phyloP scores from a whole-genome alignment of 2,113 vertebrate genomes.

The Coracopsis vasa region DNA sequence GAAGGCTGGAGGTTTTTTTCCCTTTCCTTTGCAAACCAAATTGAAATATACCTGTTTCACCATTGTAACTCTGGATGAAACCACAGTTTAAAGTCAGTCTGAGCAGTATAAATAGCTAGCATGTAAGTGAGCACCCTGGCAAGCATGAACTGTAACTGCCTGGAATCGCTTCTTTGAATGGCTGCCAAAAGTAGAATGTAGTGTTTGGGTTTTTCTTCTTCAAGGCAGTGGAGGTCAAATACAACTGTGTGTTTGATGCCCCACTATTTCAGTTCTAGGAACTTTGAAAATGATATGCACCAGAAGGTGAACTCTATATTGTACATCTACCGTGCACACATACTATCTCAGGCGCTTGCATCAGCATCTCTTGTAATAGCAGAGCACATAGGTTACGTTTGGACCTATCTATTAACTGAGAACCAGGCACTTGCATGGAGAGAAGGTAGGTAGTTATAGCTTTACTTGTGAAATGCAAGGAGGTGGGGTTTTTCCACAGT shows the following conservation, averaged over 20 bases:
- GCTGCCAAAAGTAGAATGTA: not conserved
- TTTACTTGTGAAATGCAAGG: not conserved
- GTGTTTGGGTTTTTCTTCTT: not conserved
- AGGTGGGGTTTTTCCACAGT: not conserved
- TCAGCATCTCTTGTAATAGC: not conserved
- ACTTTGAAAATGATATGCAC: fast-evolving
- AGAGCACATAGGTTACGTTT: not conserved
- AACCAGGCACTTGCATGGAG: not conserved
- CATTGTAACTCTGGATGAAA: not conserved
- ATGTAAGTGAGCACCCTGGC: not conserved
- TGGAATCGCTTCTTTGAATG: fast-evolving
- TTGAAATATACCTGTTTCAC: not conserved
- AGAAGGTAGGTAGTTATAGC: not conserved
- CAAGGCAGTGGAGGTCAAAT: not conserved
- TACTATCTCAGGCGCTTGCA: not conserved
- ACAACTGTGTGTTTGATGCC: not conserved
- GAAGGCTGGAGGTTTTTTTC: not conserved
- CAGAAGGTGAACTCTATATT: not conserved
- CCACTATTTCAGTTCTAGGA: not conserved
- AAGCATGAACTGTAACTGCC: not conserved
- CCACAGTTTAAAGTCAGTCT: not conserved
- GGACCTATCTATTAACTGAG: not conserved
- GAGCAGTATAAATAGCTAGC: not conserved
- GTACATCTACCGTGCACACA: not conserved
- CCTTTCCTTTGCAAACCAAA: not conserved